Evolutionary conservation across 2,888 invertebrate species (phyloP).

Genomic region (Chrysodeixis includens): DNA sequence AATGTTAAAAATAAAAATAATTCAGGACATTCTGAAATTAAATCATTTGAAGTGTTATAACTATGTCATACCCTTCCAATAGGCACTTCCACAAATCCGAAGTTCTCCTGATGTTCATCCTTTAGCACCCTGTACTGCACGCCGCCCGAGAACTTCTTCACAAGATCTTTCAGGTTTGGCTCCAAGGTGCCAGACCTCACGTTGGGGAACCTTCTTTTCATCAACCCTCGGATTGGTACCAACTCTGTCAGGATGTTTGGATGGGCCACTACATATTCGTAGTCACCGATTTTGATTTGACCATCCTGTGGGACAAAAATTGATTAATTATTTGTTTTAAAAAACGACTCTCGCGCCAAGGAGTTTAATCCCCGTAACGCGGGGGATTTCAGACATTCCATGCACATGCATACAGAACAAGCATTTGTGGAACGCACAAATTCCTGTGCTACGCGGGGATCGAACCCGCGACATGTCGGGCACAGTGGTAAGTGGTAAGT

Average conservation of each 20-base stretch:
- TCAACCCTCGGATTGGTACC: conserved; percentile 92
- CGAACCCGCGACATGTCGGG: too few relatives aligned
- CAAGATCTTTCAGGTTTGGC: conserved; percentile 89
- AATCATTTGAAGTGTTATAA: background rate
- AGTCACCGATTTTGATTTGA: conserved; percentile 91
- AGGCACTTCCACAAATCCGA: conserved; percentile 90
- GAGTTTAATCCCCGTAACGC: too few relatives aligned
- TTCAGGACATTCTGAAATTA: too few relatives aligned
- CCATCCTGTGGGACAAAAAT: conserved; percentile 87
- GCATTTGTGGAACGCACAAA: too few relatives aligned
- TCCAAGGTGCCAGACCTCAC: conserved; percentile 91
- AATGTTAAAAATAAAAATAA: background rate
- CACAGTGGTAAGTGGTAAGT: too few relatives aligned
- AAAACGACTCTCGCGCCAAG: too few relatives aligned
- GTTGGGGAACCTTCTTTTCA: conserved; percentile 94
- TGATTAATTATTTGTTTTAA: too few relatives aligned
- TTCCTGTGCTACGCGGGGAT: too few relatives aligned
- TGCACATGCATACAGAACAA: too few relatives aligned
- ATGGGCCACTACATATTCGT: conserved; percentile 93
- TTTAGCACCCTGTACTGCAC: conserved; percentile 91
- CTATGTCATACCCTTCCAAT: conserved; percentile 91
- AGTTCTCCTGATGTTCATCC: conserved; percentile 92
- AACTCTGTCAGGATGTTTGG: conserved; percentile 94
- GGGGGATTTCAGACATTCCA: too few relatives aligned
- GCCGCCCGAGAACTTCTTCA: conserved; percentile 91